Evolutionary conservation across 2,888 invertebrate genomes (phyloP).

Genomic region (Diaperis boleti): DNA sequence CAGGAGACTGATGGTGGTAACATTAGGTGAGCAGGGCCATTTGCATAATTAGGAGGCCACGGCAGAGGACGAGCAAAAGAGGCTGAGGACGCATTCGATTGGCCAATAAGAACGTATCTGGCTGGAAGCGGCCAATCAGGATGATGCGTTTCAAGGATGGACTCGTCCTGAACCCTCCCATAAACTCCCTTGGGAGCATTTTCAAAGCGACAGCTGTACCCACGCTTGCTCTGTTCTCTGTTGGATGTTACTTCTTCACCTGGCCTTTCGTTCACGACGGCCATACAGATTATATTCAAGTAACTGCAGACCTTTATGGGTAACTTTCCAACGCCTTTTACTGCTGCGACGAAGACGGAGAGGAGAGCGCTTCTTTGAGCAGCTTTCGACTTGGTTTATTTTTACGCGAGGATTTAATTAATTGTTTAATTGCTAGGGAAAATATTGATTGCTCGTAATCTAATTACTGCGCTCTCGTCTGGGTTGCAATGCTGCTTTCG

Average conservation of each 20-base stretch:
- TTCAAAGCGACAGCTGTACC: slow-evolving; percentile 48
- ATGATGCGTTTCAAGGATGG: slow-evolving; percentile 28
- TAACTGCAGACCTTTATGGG: slow-evolving; percentile 15
- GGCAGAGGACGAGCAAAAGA: slow-evolving; percentile 55
- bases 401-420: too few relatives aligned
- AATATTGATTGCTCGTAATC: too few relatives aligned
- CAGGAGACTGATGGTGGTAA: slow-evolving; percentile 57
- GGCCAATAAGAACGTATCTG: slow-evolving; percentile 47
- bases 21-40: slow-evolving; percentile 62
- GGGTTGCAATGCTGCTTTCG: too few relatives aligned
- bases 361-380: background rate
- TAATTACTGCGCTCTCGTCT: too few relatives aligned
- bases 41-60: slow-evolving; percentile 61
- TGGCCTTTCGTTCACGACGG: slow-evolving; percentile 47
- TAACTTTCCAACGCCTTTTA: slow-evolving; percentile 19
- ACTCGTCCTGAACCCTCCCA: slow-evolving; percentile 44
- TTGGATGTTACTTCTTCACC: slow-evolving; percentile 62
- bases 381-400: too few relatives aligned
- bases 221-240: slow-evolving; percentile 55
- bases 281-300: slow-evolving; percentile 24
- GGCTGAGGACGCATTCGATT: slow-evolving; percentile 48
- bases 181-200: slow-evolving; percentile 52
- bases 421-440: too few relatives aligned
- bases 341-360: background rate
- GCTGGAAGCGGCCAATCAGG: slow-evolving; percentile 50